Percentiles rank a stretch among this genome's conserved stretches.
Evolutionary conservation across 2,797 vertebrate genomes (phyloP).

Genomic region (Emys orbicularis): DNA sequence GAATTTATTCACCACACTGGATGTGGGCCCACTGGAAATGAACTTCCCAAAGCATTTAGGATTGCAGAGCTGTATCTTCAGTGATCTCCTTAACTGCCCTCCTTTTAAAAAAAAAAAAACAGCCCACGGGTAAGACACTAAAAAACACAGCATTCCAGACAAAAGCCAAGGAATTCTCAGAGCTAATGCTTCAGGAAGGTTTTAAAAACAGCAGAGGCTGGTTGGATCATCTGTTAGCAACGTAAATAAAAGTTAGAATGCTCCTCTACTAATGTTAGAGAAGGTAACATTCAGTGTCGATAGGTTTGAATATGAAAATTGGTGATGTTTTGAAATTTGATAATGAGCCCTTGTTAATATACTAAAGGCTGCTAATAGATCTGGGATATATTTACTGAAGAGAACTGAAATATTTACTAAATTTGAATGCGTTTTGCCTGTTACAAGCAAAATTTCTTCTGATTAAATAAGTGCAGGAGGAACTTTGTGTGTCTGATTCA

Average conservation of each 20-base stretch:
- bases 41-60: background rate
- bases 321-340: background rate
- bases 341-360: background rate
- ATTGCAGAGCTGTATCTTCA: background rate
- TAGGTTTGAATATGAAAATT: background rate
- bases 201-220: background rate
- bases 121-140: background rate
- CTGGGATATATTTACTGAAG: background rate
- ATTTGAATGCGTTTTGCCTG: background rate
- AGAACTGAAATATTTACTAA: background rate
- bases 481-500: background rate
- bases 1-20: background rate
- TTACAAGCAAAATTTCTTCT: background rate
- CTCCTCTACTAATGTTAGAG: background rate
- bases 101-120: background rate
- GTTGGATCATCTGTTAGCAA: background rate
- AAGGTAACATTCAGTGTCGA: background rate
- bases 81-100: background rate
- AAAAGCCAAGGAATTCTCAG: background rate
- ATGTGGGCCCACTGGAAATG: background rate
- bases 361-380: background rate
- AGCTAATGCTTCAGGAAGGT: background rate
- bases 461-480: background rate
- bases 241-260: background rate
- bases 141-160: background rate